These are phyloP conservation scores for Meles meles DNA, from an alignment of 2,113 vertebrate species.

Conservation along the genomic window DNA sequence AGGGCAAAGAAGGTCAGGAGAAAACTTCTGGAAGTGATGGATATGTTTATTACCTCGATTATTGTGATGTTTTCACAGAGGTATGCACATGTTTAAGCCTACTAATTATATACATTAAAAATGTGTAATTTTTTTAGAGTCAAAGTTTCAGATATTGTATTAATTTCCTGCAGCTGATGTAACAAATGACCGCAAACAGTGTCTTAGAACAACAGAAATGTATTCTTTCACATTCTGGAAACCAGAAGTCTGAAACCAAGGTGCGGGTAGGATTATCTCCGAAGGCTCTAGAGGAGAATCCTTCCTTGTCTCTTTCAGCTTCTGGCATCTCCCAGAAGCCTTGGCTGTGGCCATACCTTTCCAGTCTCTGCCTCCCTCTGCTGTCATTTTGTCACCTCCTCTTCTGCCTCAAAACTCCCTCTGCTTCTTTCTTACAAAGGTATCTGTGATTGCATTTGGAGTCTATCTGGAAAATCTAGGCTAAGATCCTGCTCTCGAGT, in stretches of 20 bases:
- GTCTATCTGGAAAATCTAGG: neutral
- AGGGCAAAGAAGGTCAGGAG: neutral
- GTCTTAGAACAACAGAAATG: neutral
- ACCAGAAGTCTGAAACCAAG: neutral
- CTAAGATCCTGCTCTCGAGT: neutral
- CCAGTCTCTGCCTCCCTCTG: neutral
- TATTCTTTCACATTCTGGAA: neutral
- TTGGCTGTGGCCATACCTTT: neutral
- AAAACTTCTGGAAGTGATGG: neutral
- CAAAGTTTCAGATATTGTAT: neutral
- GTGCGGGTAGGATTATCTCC: neutral
- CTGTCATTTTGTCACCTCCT: neutral
- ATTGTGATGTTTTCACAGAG: neutral
- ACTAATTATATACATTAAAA: neutral
- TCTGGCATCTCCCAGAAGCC: neutral
- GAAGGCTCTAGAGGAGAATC: neutral
- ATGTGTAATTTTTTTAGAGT: neutral
- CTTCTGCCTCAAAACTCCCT: neutral
- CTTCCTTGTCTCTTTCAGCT: neutral
- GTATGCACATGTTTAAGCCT: neutral
- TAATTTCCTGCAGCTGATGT: neutral
- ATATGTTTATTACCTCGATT: neutral
- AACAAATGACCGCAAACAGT: neutral
- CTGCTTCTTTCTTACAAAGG: neutral
- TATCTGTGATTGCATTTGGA: neutral